Evolutionary conservation across 2,797 vertebrate genomes (phyloP), one percentile per base, ranked within the genome.

Genomic region (Pseudomugil gertrudae): DNA sequence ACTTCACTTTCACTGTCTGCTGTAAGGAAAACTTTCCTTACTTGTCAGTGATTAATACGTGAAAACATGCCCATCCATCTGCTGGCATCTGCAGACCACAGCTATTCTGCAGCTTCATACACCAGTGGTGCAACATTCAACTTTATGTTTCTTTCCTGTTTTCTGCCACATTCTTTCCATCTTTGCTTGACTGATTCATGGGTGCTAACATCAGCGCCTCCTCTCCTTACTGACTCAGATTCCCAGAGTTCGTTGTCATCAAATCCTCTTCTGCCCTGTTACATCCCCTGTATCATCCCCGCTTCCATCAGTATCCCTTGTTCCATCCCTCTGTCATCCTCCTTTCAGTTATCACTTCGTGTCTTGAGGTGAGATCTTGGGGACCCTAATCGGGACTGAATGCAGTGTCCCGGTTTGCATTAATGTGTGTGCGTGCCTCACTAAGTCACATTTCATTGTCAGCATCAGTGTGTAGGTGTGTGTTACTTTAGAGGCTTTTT

Each of bases 181-280:
- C 45, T 36, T 35, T 58, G 33, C 36, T 60, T 40, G 27, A 63
- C 57, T 73, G 69, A 83, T 84, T 79, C 62, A 66, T 66, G 51
- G 61, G 50, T 50, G 76, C 81, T 65, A 72, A 76, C 75, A 79
- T 86, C 85, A 87, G 79, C 84, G 79, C 55, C 63, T 61, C 61
- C 76, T 63, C 80, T 72, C 73, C 58, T 70, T 60, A 57, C 57
- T 64, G 57, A 35, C 57, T 73, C 55, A 51, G 53, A 68, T 65
- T 69, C 62, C 62, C 63, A 72, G 68, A 79, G 63, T 65, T 62
- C 38, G 55, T 54, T 45, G 76, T 90, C 85, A 89, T 85, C 80
- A 76, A 66, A 79, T 67, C 72, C 19, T 48, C 58, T 32, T 57
- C 52, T 23, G 7, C 65, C 53, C 58, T 57, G 61, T 53, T 63